Evolutionary conservation across 2,113 vertebrate genomes (phyloP), one percentile per base, ranked within the genome.

Genomic region (Psilopogon haemacephalus): DNA sequence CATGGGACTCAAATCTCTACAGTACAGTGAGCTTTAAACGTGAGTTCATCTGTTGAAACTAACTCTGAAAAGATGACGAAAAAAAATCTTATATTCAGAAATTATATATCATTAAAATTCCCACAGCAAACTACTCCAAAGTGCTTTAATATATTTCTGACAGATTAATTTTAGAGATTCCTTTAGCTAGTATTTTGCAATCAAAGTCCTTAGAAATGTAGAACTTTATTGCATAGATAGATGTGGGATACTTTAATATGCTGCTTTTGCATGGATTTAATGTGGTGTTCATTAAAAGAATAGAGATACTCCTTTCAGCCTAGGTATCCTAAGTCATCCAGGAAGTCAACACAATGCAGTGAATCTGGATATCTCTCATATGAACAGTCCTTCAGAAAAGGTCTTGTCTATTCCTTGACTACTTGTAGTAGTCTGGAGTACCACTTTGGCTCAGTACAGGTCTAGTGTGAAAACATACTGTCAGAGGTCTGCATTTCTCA

Each of bases 31-130:
- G 59, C 63, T 97, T 94, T 91, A 96, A 96, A 94, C 44, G 87
- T 87, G 5, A 94, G 95, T 96, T 94, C 8, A 60, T 96, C 96
- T 96, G 30, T 82, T 89, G 46, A 95, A 96, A 96, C 96, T 76
- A 92, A 93, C 56, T 91, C 74, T 89, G 62, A 95, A 96, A 94
- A 74, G 17, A 48, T 94, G 91, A 95, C 89, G 69, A 91, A 94
- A 89, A 89, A 91, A 88, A 17, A 70, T 8, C 15, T 52, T 88
- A 18, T 79, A 95, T 90, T 96, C 74, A 91, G 35, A 86, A 93
- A 95, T 72, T 32, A 72, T 86, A 69, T 23, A 86, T 94, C 62
- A 91, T 91, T 95, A 89, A 21, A 94, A 69, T 95, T 84, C 12
- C 46, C 12, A 52, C 84, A 7, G 11, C 79, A 94, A 93, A 89